Evolutionary conservation across 2,797 vertebrate genomes (phyloP).

Genomic region (Lindbergichthys nudifrons): DNA sequence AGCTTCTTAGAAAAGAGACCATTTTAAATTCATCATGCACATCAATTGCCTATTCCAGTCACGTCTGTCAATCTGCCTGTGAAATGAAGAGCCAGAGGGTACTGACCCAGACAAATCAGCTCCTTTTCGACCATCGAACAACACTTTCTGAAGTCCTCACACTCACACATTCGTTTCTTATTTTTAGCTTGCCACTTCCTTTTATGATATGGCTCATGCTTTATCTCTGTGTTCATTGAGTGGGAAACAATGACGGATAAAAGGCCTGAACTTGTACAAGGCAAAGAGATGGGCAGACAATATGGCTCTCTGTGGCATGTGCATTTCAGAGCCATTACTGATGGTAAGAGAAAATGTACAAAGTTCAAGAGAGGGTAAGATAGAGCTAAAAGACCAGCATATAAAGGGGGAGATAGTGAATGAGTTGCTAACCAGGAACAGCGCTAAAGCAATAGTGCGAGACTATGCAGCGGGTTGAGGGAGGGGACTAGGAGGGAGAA

Average conservation of each 20-base stretch:
- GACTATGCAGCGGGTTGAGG: no score
- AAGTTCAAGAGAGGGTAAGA: no score
- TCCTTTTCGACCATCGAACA: slow-evolving; percentile 64
- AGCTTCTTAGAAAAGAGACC: slow-evolving; percentile 41
- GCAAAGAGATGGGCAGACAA: no score
- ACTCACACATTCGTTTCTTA: slow-evolving; percentile 61
- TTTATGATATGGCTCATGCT: slow-evolving; percentile 35
- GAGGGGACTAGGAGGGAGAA: no score
- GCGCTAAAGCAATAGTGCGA: no score
- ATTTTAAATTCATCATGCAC: slow-evolving; percentile 64
- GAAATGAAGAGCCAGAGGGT: slow-evolving; percentile 74
- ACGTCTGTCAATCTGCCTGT: slow-evolving; percentile 69
- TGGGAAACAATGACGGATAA: slow-evolving; percentile 50
- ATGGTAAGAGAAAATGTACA: no score
- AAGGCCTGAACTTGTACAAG: no score
- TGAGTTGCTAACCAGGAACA: no score
- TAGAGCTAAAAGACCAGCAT: no score
- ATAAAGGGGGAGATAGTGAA: no score
- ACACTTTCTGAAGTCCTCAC: slow-evolving; percentile 69
- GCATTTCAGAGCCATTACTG: no score
- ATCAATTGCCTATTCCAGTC: slow-evolving; percentile 54
- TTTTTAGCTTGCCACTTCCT: slow-evolving; percentile 54
- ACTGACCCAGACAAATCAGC: slow-evolving; percentile 68
- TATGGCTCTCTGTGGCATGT: no score
- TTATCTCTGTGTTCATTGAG: slow-evolving; percentile 26